These are phyloP conservation scores for Motacilla tschutschensis DNA, from an alignment of 2,113 vertebrate genomes.

Conservation along the genomic window DNA sequence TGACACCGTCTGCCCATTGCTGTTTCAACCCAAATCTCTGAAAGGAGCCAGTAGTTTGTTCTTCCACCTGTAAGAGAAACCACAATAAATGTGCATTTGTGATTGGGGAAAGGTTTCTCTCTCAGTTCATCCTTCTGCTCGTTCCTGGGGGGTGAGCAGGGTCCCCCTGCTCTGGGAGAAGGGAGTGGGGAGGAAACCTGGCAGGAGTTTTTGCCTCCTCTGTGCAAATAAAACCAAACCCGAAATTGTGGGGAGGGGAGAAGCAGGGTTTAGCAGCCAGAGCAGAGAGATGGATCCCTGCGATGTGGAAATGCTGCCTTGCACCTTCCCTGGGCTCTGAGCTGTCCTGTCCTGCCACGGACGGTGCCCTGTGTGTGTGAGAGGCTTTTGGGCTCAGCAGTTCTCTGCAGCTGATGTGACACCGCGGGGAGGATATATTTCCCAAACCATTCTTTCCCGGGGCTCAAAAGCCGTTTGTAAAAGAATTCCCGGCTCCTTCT, in stretches of 20 bases:
- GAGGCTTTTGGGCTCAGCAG: neutral
- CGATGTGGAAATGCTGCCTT: fast-evolving
- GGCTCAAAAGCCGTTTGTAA: neutral
- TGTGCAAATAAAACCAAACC: neutral
- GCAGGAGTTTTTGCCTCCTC: neutral
- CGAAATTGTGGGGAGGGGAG: neutral
- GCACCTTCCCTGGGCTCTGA: neutral
- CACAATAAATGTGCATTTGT: fast-evolving
- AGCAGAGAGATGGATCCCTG: neutral
- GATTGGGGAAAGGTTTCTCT: neutral
- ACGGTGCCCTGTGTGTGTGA: fast-evolving
- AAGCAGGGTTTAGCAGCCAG: neutral
- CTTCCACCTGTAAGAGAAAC: neutral
- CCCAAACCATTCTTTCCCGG: neutral
- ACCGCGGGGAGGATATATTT: fast-evolving
- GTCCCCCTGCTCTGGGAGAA: neutral
- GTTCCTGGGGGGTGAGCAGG: neutral
- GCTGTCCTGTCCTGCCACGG: neutral
- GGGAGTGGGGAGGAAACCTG: fast-evolving
- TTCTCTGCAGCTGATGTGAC: neutral
- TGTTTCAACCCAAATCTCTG: neutral
- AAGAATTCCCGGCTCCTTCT: neutral
- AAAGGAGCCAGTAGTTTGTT: fast-evolving
- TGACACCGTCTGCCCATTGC: fast-evolving
- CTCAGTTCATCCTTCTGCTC: fast-evolving